phyloP scores from a whole-genome alignment of 2,113 vertebrate genomes.

The Mus pahari region DNA sequence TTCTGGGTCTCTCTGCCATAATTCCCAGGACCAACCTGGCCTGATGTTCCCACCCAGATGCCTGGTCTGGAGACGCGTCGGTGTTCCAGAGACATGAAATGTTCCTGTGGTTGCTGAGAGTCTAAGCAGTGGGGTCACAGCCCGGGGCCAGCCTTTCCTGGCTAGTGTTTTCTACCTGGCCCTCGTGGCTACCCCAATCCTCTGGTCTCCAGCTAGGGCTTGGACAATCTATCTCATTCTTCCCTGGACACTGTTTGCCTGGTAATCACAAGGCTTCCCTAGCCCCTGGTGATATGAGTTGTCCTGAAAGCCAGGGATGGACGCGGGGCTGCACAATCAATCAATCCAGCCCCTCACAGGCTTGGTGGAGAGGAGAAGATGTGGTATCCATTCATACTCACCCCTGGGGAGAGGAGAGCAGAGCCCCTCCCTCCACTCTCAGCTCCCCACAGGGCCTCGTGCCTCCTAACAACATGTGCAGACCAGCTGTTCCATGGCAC shows the following conservation, averaged over 20 bases:
- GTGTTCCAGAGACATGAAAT: neutral
- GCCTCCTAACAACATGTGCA: neutral
- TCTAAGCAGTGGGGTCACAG: neutral
- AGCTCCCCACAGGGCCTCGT: neutral
- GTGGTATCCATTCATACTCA: neutral
- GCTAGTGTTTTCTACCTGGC: neutral
- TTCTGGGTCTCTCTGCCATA: neutral
- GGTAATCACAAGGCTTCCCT: neutral
- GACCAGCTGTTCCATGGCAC: neutral
- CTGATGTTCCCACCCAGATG: neutral
- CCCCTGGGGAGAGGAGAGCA: neutral
- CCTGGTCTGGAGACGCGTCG: neutral
- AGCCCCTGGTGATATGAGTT: neutral
- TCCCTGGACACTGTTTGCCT: neutral
- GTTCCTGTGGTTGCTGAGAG: neutral
- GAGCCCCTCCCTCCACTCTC: neutral
- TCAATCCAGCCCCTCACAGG: neutral
- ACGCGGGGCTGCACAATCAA: rapidly evolving
- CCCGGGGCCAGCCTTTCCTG: neutral
- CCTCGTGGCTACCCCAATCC: neutral
- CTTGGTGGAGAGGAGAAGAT: too few relatives aligned
- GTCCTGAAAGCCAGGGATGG: neutral
- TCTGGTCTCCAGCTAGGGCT: neutral
- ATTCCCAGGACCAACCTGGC: neutral
- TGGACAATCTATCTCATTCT: rapidly evolving